Base-by-base conservation (phyloP, 2,797 vertebrate species). In the Tamandua tetradactyla region DNA sequence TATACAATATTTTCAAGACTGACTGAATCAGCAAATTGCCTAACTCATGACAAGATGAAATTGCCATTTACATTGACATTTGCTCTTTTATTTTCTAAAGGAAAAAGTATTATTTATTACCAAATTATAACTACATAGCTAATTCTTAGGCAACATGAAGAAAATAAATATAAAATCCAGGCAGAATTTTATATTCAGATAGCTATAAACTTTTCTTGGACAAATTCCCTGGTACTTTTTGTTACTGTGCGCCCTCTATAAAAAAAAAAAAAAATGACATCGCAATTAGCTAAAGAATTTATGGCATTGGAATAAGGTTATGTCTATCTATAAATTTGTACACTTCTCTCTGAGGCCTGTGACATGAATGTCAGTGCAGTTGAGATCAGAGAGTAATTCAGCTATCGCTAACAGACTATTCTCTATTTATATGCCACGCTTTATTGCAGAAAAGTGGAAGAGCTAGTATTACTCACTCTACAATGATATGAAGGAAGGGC, bases 221-320 rank as follows among this genome's bases (percentile, higher is more conserved):
- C 32, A 82, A 92, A 97, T 40, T 88, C 37, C n/a, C 49, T 87
- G 27, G 25, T 75, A 59, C 17, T 80, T 94, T 88, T 85, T 92
- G 17, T 82, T 94, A 81, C 22, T 83, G 35, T 74, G 74, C 90
- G 59, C 62, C 18, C 57, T 84, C 30, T 42, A 87, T 83, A 64
- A 89, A 94, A 95, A 96, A 89, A 94, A 95, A 96, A 92, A 55
- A 93, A 96, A 92, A 3, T 52, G 66, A 94, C 14, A 91, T 8
- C 69, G 61, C 10, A 86, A 64, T 89, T 94, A 92, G 52, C 64
- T 90, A 76, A 87, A 3, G 7, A 93, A 95, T 64, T 87, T 2
- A 23, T 27, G 47, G 68, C 20, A 93, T 61, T 42, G 40, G 35
- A 40, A 22, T 37, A 96, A 87, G 68, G 62, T 66, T 76, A 74